Base-by-base conservation (phyloP, 2,888 invertebrate species). In the Deilephila elpenor region DNA sequence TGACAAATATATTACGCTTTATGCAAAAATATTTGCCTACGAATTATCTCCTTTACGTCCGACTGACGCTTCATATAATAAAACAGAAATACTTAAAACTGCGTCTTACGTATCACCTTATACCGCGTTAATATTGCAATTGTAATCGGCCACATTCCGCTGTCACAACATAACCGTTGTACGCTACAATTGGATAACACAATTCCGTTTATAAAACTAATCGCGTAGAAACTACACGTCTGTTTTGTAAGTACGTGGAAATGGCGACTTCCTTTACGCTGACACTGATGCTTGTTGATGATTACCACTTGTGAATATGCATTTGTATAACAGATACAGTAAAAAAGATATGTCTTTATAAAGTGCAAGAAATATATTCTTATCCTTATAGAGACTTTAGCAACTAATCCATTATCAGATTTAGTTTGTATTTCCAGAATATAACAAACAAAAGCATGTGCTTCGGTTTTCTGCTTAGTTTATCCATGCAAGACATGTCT, bases 151-250 rank as follows among this genome's bases (percentile, higher is more conserved):
- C 64, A 67, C 51, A 67, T 67, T 51, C 67, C 51, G 44, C 44
- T 51, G 64, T 64, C 25, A 67, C 67, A 44, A 67, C 44, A 67
- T 25, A 67, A 44, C 17, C 14, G 67, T 56, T 56, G 56, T n/a
- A 17, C n/a, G n/a, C 56, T 56, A 67, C 67, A 67, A 67, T 67
- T 67, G 67, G 51, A 67, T 67, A 67, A 67, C 25, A 44, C 64
- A 67, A 25, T 67, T 51, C 67, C 44, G 25, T 67, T 67, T 67
- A 51, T 67, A 67, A 67, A 44, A 44, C 67, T 67, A 51, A 67
- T 51, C 51, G 25, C 51, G 67, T 67, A 67, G 44, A 67, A 44
- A 37, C 64, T 67, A 67, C 67, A 51, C 44, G 67, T 25, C 51
- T 25, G 14, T 67, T 25, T 44, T 67, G 51, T 67, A 17, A 44